phyloP scores from a whole-genome alignment of 2,113 vertebrate species.

The Bos javanicus region DNA sequence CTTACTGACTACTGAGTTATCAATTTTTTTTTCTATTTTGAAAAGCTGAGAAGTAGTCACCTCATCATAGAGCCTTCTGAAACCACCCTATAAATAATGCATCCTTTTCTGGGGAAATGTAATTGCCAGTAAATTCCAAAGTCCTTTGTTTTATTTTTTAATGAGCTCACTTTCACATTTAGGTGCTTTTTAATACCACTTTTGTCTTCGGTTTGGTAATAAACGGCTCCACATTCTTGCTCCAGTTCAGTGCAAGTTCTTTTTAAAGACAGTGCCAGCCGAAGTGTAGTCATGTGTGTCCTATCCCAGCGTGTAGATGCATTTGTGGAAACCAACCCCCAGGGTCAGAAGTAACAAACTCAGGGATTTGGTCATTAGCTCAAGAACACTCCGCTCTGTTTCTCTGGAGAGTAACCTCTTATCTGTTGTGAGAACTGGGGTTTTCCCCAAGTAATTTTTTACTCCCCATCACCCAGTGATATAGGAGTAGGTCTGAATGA shows the following conservation, averaged over 20 bases:
- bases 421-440: neutral
- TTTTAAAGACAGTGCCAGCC: neutral
- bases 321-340: slow-evolving; percentile 33
- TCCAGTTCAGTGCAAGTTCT: neutral
- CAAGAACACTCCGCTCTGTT: neutral
- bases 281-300: accelerated
- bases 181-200: neutral
- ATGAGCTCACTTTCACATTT: neutral
- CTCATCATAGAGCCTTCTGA: neutral
- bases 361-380: neutral
- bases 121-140: slow-evolving; percentile 15
- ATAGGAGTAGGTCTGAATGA: neutral
- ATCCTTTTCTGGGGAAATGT: slow-evolving; percentile 16
- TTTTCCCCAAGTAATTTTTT: neutral
- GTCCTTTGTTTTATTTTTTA: slow-evolving; percentile 21
- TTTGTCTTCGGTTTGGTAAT: neutral
- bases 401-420: neutral
- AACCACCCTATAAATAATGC: neutral
- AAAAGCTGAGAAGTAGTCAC: neutral
- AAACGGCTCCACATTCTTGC: neutral
- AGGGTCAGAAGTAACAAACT: slow-evolving; percentile 58
- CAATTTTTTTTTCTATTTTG: neutral
- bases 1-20: neutral
- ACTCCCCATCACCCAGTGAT: neutral
- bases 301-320: neutral